Base-by-base conservation (phyloP, 2,797 vertebrate genomes). In the Lophotriccus pileatus region DNA sequence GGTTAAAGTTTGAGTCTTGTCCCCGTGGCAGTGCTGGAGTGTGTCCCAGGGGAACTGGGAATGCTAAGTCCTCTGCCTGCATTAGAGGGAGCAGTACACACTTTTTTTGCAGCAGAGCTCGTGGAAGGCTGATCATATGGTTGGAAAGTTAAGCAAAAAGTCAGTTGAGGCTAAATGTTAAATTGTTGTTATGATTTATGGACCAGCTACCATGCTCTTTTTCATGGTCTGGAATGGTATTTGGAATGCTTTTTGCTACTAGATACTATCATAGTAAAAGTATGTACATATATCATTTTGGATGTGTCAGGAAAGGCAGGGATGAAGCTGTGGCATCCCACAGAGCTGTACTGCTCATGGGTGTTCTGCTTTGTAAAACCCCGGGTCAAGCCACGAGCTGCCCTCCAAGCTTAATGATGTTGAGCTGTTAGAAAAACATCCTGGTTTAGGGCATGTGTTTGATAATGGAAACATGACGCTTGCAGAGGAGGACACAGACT, bases 281-380 rank as follows among this genome's bases (percentile, higher is more conserved):
- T 75, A 59, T 46, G 37, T 78, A 43, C 36, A 28, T 62, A n/a
- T 52, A 7, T 75, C 7, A 22, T 52, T 85, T 67, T 53, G 44
- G 39, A 60, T 66, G 14, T 2, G 2, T 80, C 63, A 39, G 63
- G 27, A 74, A 62, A 74, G 53, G 32, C 24, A 69, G 55, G 50
- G 70, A 41, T 66, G 47, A 68, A 76, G 41, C 64, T 69, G 15
- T 59, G 50, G 44, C 17, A 17, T 69, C 28, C 47, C 34, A 34
- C 16, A 63, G 75, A 34, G 30, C 49, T 0, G 0, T 58, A 44
- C 64, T 1, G 0, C 22, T 84, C 0, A 0, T 14, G 23, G 30
- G 23, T 70, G 59, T 84, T 93, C 56, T 59, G 34, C 28, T 36
- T 28, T 59, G 30, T 77, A 52, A 52, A 52, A 52, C 50, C 50